Evolutionary conservation across 2,113 vertebrate species (phyloP).

Genomic region (Forbesichthys papilliferus): DNA sequence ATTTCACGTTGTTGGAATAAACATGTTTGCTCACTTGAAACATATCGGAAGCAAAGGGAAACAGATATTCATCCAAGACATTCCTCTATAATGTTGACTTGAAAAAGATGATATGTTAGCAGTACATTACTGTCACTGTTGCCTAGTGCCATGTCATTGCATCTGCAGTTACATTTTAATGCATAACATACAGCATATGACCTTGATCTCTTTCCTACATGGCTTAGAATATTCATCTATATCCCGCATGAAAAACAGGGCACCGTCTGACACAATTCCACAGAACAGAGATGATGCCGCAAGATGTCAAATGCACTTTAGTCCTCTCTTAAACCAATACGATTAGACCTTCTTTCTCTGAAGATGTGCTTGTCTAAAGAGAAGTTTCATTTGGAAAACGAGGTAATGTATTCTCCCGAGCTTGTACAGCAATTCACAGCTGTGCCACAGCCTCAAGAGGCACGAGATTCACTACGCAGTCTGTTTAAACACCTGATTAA

Average conservation of each 20-base stretch:
- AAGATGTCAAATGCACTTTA: neutral
- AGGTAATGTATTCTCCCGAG: slow-evolving; percentile 17
- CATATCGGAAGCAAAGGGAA: too few species aligned
- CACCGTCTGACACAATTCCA: neutral
- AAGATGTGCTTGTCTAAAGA: slow-evolving; percentile 1
- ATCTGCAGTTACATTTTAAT: too few species aligned
- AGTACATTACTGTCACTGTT: too few species aligned
- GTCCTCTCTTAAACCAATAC: neutral
- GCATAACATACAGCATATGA: too few species aligned
- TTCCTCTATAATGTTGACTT: too few species aligned
- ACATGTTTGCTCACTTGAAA: too few species aligned
- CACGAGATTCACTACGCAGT: slow-evolving; percentile 35
- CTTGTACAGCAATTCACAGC: slow-evolving; percentile 21
- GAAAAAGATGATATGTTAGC: too few species aligned
- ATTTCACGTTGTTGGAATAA: too few species aligned
- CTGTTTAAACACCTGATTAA: slow-evolving; percentile 59
- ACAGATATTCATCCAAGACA: too few species aligned
- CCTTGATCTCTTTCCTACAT: too few species aligned
- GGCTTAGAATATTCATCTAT: too few species aligned
- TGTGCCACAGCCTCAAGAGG: slow-evolving; percentile 14
- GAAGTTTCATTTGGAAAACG: slow-evolving; percentile 12
- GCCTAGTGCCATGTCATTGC: too few species aligned
- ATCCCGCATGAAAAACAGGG: neutral
- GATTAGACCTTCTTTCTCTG: neutral
- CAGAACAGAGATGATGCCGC: neutral